Evolutionary conservation across 2,113 vertebrate species (phyloP), one percentile per base, ranked within the genome.

Genomic region (Saguinus midas): DNA sequence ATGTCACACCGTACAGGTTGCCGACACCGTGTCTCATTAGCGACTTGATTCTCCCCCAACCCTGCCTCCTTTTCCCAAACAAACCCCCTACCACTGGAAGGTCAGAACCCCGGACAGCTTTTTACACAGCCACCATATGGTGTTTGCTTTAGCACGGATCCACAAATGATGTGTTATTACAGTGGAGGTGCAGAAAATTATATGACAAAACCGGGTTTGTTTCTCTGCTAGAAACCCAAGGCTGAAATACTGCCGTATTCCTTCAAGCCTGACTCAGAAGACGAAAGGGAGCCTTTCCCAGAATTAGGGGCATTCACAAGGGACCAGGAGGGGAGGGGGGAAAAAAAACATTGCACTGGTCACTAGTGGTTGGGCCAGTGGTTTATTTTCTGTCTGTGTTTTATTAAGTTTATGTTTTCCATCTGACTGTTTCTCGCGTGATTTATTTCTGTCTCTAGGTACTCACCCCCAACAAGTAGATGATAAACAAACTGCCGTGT

Each of bases 71-170:
- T 94, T 93, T 14, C 92, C 90, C 92, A 97, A 95, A 96, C 95
- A 96, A 94, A 96, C 91, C 89, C 80, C 64, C 89, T 95, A 76
- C 61, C 37, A 85, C 55, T 70, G 0, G 35, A 75, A 97, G 97
- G 97, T 97, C 96, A 98, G 96, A 96, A 95, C 94, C 84, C 87
- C 3, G 78, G 68, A 93, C 97, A 88, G 87, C 82, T 97, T 97
- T 95, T 82, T 87, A 94, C 84, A 50, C 96, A 92, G 92, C 84
- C 58, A 72, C 96, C 97, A 97, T 70, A 96, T 98, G 97, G 94
- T 97, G 97, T 98, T 97, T 98, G 98, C 97, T 97, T 98, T 97
- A 98, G 89, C 79, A 0, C 48, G 25, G 97, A 98, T 97, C 96
- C 98, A 96, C 86, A 85, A 4, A 1, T 72, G 97, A 98, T 97